A percentile compares a stretch with the other conserved stretches of the same genome.
These are phyloP conservation scores for Cladopsammia gracilis DNA, from an alignment of 64 coral and sea anemone genomes.

Conservation along the genomic window DNA sequence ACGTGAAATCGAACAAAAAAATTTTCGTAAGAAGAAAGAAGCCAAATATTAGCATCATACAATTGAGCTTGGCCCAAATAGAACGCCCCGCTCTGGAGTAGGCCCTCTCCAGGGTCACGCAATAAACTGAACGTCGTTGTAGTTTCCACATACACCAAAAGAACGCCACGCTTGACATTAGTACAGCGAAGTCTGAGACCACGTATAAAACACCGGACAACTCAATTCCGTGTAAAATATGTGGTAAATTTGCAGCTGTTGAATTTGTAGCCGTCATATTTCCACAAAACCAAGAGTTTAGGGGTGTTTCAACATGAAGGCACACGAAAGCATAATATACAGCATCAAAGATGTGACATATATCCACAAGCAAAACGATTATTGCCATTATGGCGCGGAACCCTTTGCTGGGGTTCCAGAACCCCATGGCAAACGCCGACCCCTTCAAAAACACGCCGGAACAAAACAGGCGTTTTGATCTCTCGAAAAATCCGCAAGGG, in stretches of 20 bases:
- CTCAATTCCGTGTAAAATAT: conserved; percentile 25
- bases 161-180: conserved; percentile 65
- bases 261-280: background rate
- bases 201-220: conserved; percentile 16
- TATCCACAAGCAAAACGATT: conserved; percentile 56
- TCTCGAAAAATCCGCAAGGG: background rate
- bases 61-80: conserved; percentile 55
- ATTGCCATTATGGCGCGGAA: conserved; percentile 55
- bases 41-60: conserved; percentile 23
- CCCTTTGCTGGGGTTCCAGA: conserved; percentile 57
- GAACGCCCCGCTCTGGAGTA: background rate
- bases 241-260: background rate
- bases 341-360: conserved; percentile 53
- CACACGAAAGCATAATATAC: conserved; percentile 55
- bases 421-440: conserved; percentile 6
- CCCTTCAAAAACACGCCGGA: conserved; percentile 55
- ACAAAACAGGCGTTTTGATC: conserved; percentile 14
- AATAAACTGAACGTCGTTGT: background rate
- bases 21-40: conserved; percentile 15
- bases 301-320: conserved; percentile 6
- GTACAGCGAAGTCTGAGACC: conserved; percentile 22
- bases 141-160: conserved; percentile 67
- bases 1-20: conserved; percentile 25
- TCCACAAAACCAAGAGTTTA: conserved; percentile 61
- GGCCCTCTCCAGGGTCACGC: conserved; percentile 36